Percentiles rank a stretch among this genome's conserved stretches.
Evolutionary conservation across 2,113 vertebrate species (phyloP).

Genomic region (Pollachius pollachius): DNA sequence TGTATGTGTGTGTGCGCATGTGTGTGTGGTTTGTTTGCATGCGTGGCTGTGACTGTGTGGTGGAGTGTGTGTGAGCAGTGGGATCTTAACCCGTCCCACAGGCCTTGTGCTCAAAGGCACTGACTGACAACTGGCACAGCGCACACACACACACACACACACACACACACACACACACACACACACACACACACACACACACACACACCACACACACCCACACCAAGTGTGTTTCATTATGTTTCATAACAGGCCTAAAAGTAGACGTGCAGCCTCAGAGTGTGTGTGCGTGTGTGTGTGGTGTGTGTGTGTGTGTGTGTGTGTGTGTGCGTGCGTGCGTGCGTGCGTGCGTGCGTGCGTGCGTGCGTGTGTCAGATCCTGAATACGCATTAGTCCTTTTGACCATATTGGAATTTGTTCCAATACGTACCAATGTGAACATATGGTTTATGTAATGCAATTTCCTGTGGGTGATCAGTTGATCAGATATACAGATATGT

Average conservation of each 20-base stretch:
- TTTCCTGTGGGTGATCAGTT: no score
- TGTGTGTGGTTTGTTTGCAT: constrained; percentile 22
- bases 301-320: neutral
- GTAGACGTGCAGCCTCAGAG: neutral
- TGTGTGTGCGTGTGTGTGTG: neutral
- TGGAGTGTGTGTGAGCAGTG: constrained; percentile 43
- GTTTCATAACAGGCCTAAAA: no score
- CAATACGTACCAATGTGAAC: no score
- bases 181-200: constrained; percentile 48
- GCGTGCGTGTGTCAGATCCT: neutral
- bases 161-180: constrained; percentile 4
- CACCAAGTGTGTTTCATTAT: constrained; percentile 9
- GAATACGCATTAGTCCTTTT: neutral
- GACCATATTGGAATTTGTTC: neutral
- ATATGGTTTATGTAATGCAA: no score
- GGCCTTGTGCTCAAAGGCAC: constrained; percentile 65
- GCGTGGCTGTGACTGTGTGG: constrained; percentile 15
- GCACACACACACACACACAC: constrained; percentile 39
- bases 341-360: neutral
- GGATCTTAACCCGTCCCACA: constrained; percentile 71
- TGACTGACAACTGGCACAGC: constrained; percentile 72
- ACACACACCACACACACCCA: constrained; percentile 19
- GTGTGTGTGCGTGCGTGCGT: constrained; percentile 1
- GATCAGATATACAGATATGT: no score
- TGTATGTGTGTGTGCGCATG: constrained; percentile 14